These are phyloP conservation scores for Apistogramma diplotaenia DNA, from an alignment of 2,113 vertebrate genomes.

Conservation along the genomic window DNA sequence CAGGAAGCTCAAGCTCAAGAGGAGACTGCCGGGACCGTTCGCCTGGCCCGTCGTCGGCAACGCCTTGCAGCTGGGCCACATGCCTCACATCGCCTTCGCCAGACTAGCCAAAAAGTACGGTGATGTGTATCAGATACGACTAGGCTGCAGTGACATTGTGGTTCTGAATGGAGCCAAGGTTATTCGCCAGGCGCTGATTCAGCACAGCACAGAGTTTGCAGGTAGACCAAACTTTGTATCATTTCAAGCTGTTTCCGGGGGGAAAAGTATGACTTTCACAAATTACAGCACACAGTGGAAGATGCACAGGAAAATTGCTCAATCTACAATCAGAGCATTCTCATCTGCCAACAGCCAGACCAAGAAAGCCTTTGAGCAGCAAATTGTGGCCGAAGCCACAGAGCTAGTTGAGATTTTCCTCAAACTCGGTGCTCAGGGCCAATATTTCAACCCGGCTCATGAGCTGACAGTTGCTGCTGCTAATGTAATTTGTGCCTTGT, in stretches of 20 bases:
- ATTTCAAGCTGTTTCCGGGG: slow-evolving; percentile 78
- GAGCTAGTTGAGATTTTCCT: slow-evolving; percentile 74
- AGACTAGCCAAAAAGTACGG: slow-evolving; percentile 79
- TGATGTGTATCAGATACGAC: slow-evolving; percentile 79
- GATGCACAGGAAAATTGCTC: slow-evolving; percentile 78
- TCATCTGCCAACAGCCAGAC: slow-evolving; percentile 74
- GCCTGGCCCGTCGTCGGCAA: slow-evolving; percentile 84
- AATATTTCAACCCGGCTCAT: slow-evolving; percentile 73
- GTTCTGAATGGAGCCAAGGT: slow-evolving; percentile 80
- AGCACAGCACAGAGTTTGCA: slow-evolving; percentile 79
- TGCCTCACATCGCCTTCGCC: slow-evolving; percentile 81
- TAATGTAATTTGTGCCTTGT: slow-evolving; percentile 82
- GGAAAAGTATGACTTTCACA: slow-evolving; percentile 76
- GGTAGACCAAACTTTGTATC: slow-evolving; percentile 85
- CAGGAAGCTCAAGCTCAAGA: slow-evolving; percentile 57
- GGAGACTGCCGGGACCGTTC: slow-evolving; percentile 77
- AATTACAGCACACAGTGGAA: slow-evolving; percentile 79
- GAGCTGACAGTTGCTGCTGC: slow-evolving; percentile 79
- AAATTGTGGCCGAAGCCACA: slow-evolving; percentile 77
- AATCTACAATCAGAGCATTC: slow-evolving; percentile 79
- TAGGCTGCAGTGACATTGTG: slow-evolving; percentile 76
- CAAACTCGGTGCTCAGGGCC: slow-evolving; percentile 33
- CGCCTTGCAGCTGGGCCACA: slow-evolving; percentile 81
- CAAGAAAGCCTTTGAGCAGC: slow-evolving; percentile 77
- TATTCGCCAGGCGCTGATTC: slow-evolving; percentile 81